Base-by-base conservation (phyloP, 2,888 invertebrate species). In the Acronicta psi region DNA sequence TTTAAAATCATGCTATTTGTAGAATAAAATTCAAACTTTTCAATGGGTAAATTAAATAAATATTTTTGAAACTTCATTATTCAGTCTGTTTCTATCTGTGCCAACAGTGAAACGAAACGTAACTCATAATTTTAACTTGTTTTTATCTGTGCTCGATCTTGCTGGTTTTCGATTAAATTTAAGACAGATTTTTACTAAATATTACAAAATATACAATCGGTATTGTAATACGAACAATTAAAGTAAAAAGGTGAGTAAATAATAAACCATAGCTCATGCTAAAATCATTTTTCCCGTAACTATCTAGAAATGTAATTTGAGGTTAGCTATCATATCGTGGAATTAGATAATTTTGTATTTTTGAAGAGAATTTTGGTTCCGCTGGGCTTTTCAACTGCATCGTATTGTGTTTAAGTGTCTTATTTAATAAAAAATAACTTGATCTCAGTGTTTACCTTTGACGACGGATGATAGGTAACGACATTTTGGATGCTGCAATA, bases 251-350 rank as follows among this genome's bases (percentile, higher is more conserved):
- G 74, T 75, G 69, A 74, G 37, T 2, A 13, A 51, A 16, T 17
- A 31, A n/a, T 6, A 44, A 40, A 6, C n/a, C 10, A 18, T 44
- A 31, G 34, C 55, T 40, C 13, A 20, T 18, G 0, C 8, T 11
- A 11, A 0, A 41, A 41, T 20, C 14, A n/a, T 18, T 7, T 55
- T 42, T 43, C 47, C 31, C 13, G 29, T 42, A 36, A 13, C 34
- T 38, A n/a, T 34, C 37, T 41, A 36, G 13, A 51, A 69, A 56
- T 25, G 7, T 36, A 56, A 79, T 89, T 90, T 88, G 85, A 91
- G 91, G 91, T 91, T 91, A 91, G 86, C 54, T 86, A 83, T 77
- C 79, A 81, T 81, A 84, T 80, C 84, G 81, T 83, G 85, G 77
- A 81, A 83, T 82, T 82, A 79, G 81, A 69, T 82, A 80, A 82